A percentile compares a stretch with the other conserved stretches of the same genome.
These are phyloP conservation scores for Dynastes grantii DNA, from an alignment of 2,888 invertebrate genomes.

Conservation along the genomic window DNA sequence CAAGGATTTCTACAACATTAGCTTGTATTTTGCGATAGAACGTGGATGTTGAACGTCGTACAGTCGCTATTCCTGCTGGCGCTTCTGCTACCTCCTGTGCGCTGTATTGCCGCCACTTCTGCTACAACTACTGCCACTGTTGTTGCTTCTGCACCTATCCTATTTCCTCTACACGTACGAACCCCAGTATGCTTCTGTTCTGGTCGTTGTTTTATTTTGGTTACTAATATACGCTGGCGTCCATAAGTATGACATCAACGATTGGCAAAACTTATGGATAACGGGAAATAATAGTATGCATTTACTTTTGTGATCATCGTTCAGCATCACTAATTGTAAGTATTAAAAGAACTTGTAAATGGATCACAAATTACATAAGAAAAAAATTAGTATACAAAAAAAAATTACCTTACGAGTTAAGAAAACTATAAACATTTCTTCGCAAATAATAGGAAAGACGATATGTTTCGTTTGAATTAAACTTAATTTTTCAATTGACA, in stretches of 20 bases:
- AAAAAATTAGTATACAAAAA: no score
- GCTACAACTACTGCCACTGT: constrained; percentile 10
- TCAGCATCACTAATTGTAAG: no score
- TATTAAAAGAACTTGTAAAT: no score
- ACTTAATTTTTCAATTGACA: no score
- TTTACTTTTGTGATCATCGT: no score
- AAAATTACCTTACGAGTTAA: no score
- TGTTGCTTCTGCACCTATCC: constrained; percentile 29
- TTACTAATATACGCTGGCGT: neutral
- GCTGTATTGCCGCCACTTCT: constrained; percentile 20
- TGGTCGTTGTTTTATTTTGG: constrained; percentile 25
- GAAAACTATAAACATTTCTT: no score
- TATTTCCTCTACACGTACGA: constrained; percentile 7
- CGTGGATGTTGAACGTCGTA: constrained; percentile 49
- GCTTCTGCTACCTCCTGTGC: constrained; percentile 18
- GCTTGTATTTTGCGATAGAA: constrained; percentile 61
- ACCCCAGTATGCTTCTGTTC: constrained; percentile 50
- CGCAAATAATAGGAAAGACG: no score
- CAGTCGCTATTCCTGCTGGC: constrained; percentile 24
- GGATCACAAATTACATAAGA: no score
- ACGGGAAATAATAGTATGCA: neutral
- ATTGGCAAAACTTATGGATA: neutral
- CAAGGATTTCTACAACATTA: constrained; percentile 66
- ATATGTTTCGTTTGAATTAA: no score
- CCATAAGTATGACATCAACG: no score